Conservation (phyloP, 1,140 invertebrate species). For the Papilio polyxenes region DNA sequence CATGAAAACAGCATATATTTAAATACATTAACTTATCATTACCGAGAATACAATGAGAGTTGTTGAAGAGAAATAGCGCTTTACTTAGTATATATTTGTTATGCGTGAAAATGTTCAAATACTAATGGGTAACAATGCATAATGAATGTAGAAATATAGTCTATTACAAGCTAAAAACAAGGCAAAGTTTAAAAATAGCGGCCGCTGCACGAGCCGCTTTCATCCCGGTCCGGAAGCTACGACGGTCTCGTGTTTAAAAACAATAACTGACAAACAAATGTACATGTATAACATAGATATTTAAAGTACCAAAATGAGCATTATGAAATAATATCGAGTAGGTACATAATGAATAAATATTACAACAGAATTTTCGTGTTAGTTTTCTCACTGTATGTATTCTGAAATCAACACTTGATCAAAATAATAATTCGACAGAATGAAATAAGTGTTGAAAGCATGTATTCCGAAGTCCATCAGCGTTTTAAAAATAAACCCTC, state of each 20-base stretch:
- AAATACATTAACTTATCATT: not conserved
- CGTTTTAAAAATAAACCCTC: too few relatives aligned
- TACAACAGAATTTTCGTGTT: not conserved
- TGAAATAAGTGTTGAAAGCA: not conserved
- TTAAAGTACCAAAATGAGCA: not conserved
- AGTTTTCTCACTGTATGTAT: not conserved
- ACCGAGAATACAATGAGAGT: not conserved
- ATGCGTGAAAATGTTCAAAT: not conserved
- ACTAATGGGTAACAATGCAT: not conserved
- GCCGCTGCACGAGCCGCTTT: not conserved
- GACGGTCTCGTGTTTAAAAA: constrained; percentile 17
- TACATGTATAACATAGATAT: not conserved
- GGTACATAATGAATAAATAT: not conserved
- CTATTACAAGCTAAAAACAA: constrained; percentile 1
- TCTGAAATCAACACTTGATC: too few relatives aligned
- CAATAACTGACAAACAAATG: not conserved
- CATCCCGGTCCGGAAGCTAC: not conserved
- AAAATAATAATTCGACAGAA: not conserved
- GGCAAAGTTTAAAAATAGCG: constrained; percentile 19
- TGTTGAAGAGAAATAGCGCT: not conserved
- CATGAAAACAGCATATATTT: not conserved
- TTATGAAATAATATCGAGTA: not conserved
- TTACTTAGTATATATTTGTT: not conserved
- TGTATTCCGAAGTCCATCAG: too few relatives aligned
- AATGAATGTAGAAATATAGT: not conserved